Evolutionary conservation across 2,797 vertebrate species (phyloP), one percentile per base, ranked within the genome.

Genomic region (Lycodopsis pacificus): DNA sequence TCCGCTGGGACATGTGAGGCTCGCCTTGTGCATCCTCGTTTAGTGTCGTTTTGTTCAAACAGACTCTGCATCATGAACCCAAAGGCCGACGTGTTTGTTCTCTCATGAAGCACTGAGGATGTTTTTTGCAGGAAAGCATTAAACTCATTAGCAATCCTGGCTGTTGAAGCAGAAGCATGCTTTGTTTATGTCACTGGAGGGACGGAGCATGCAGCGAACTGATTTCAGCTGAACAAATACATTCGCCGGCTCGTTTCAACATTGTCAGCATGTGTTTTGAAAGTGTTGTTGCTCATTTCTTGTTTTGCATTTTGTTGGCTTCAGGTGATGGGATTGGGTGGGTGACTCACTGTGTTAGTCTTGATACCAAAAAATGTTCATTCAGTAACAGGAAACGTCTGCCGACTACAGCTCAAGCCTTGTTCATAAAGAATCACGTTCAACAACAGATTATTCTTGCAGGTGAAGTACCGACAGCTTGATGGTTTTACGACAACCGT

Each of bases 1-100:
- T 95, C 65, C 95, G 95, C 93, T 96, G 96, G 95, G 94, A 96
- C 93, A 96, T 96, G 96, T 96, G 95, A 96, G 96, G 85, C 94
- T 88, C 82, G 32, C 79, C 75, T 85, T 66, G 77, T 94, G 89
- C 91, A 89, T 89, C 89, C 85, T 82, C 82, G 80, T 56, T 44
- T 56, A 69, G 19, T 73, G 57, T 48, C 14, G 51, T 79, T 44
- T 10, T 49, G 38, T 53, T 77, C n/a, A 65, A 65, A 40, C 15
- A 46, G 61, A 5, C 42, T 15, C 15, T 65, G 59, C 38, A 34
- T 64, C 74, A 65, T 19, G 22, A 69, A 25, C 40, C 65, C 27
- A 51, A 25, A 49, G 30, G 10, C 20, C 40, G 4, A 25, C 40
- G 22, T 49, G 46, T 36, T 57, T 42, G n/a, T 49, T 81, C 5